A percentile compares a stretch with the other conserved stretches of the same genome.
phyloP scores from a whole-genome alignment of 2,113 vertebrate species.

The Theristicus caerulescens region DNA sequence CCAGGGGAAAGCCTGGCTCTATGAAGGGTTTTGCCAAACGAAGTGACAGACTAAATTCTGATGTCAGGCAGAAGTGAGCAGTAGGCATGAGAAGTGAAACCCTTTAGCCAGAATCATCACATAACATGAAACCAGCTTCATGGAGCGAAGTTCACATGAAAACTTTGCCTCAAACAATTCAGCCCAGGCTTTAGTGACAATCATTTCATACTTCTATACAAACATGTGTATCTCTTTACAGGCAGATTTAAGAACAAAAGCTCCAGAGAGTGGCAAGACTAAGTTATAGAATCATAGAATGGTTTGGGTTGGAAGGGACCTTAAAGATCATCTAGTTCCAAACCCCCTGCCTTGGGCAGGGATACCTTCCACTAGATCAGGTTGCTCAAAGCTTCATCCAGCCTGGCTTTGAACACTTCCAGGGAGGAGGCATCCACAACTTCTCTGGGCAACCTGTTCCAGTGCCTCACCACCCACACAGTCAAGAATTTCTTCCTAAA shows the following conservation, averaged over 20 bases:
- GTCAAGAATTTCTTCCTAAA: neutral
- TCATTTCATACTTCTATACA: neutral
- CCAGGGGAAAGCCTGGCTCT: neutral
- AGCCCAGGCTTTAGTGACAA: neutral
- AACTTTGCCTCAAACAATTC: neutral
- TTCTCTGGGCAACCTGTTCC: neutral
- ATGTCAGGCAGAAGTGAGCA: neutral
- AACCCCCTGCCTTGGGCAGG: neutral
- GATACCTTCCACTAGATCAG: neutral
- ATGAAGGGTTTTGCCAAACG: neutral
- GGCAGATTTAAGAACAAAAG: neutral
- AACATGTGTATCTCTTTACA: neutral
- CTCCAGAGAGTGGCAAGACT: neutral
- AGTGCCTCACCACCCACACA: neutral
- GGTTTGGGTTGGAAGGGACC: neutral
- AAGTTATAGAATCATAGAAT: neutral
- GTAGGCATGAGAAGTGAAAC: neutral
- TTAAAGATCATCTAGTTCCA: neutral
- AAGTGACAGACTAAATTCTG: neutral
- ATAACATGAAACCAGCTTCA: neutral
- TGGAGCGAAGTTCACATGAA: neutral
- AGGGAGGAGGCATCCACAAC: neutral
- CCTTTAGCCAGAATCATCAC: neutral
- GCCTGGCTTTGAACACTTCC: neutral
- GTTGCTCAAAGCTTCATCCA: neutral